Evolutionary conservation across 2,113 vertebrate genomes (phyloP), one percentile per base, ranked within the genome.

Genomic region (Procavia capensis): DNA sequence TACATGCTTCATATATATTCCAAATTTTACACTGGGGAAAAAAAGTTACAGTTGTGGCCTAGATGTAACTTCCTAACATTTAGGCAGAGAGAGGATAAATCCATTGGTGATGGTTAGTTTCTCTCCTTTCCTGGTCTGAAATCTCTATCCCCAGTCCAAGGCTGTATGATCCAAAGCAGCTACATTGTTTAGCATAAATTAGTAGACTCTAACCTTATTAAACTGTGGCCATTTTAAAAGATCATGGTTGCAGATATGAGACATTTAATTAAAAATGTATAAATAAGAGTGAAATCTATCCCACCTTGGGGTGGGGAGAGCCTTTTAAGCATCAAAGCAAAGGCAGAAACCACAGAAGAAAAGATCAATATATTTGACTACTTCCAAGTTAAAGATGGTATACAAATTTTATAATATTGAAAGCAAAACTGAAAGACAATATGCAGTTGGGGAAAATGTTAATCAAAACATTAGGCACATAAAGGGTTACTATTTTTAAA

Each of bases 221-320:
- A 82, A 78, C 36, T 25, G 45, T 86, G 78, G 36, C n/a, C 43
- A 50, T 22, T 64, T 72, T 64, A 72, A 89, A 86, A 92, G 80
- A 81, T 86, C 16, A 16, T 64, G 57, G 22, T 81, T 64, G 50
- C 25, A 54, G 31, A 43, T 70, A 47, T n/a, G 63, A 78, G 80
- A 57, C 87, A 9, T 78, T 94, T 90, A 90, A 83, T 85, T 64
- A 64, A 92, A 91, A 89, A 83, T 39, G 36, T 90, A 66, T 41
- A 93, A 87, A 27, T 50, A 34, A 5, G 2, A 14, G 34, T 24
- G n/a, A 87, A 75, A 43, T 63, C 72, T 75, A 29, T 39, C 43
- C 85, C 47, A 59, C 36, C 31, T 78, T 31, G 50, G n/a, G 25
- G 24, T 81, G 54, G 29, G 59, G 29, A 80, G 68, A 39, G n/a